Conservation (phyloP, 1,140 invertebrate species). For the Tachypleus tridentatus region DNA sequence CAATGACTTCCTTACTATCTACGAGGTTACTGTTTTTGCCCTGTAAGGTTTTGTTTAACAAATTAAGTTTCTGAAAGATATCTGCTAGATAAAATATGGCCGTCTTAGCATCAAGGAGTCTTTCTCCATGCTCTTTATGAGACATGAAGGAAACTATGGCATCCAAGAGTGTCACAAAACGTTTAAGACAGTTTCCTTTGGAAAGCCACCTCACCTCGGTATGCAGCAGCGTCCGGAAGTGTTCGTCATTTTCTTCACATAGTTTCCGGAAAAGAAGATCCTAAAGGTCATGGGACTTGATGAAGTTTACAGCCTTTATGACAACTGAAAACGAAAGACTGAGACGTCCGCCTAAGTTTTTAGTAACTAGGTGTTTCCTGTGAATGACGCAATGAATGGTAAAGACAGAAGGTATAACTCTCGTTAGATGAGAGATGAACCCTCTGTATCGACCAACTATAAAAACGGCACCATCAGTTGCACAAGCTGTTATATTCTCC, state of each 20-base stretch:
- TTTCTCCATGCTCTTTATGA: slow-evolving; percentile 11
- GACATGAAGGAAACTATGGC: slow-evolving; percentile 14
- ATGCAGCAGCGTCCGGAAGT: slow-evolving; percentile 2
- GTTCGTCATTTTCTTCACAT: slow-evolving; percentile 3
- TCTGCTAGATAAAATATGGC: slow-evolving; percentile 16
- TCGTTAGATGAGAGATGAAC: slow-evolving; percentile 27
- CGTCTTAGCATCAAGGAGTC: slow-evolving; percentile 16
- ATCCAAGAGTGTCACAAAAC: slow-evolving; percentile 13
- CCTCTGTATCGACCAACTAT: slow-evolving; percentile 27
- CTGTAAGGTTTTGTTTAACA: slow-evolving; percentile 10
- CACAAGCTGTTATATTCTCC: slow-evolving; percentile 28
- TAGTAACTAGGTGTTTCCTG: slow-evolving; percentile 13
- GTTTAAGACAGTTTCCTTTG: slow-evolving; percentile 14
- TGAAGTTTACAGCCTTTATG: neutral
- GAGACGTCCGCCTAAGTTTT: slow-evolving; percentile 7
- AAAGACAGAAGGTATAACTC: slow-evolving; percentile 21
- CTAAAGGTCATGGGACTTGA: slow-evolving; percentile 2
- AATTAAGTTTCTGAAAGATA: slow-evolving; percentile 14
- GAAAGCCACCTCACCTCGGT: slow-evolving; percentile 17
- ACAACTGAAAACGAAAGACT: neutral
- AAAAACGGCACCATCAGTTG: slow-evolving; percentile 28
- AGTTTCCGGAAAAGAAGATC: slow-evolving; percentile 3
- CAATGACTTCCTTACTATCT: slow-evolving; percentile 16
- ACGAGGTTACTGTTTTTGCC: slow-evolving; percentile 17
- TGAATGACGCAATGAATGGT: slow-evolving; percentile 16